Conservation (phyloP, 2,888 invertebrate genomes). For the Calliopum simillimum region DNA sequence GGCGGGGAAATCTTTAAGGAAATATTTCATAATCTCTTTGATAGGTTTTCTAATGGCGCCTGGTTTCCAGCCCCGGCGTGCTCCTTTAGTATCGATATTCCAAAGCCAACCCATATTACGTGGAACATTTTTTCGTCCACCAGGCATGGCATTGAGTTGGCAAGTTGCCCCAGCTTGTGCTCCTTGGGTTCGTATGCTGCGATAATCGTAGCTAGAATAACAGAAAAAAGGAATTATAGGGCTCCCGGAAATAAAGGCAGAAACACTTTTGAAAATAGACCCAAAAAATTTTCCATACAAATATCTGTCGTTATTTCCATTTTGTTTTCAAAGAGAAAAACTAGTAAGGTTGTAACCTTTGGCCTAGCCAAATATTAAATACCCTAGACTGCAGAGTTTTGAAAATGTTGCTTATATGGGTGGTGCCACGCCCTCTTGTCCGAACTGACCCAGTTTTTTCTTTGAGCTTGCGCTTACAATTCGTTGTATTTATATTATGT, state of each 20-base stretch:
- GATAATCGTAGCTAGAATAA: slow-evolving; percentile 48
- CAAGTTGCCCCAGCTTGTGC: slow-evolving; percentile 72
- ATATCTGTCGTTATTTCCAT: too few species aligned
- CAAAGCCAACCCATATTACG: slow-evolving; percentile 78
- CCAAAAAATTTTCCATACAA: too few species aligned
- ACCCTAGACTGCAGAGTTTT: too few species aligned
- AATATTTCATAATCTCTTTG: slow-evolving; percentile 63
- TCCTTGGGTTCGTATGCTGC: slow-evolving; percentile 57
- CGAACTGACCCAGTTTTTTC: too few species aligned
- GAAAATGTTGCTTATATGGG: too few species aligned
- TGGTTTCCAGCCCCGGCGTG: slow-evolving; percentile 61
- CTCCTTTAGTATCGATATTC: slow-evolving; percentile 63
- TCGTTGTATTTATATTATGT: too few species aligned
- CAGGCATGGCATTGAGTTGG: slow-evolving; percentile 68
- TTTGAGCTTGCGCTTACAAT: too few species aligned
- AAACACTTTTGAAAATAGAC: too few species aligned
- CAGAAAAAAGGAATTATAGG: not conserved
- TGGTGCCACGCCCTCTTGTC: too few species aligned
- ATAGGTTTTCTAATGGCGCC: slow-evolving; percentile 63
- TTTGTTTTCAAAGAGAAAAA: too few species aligned
- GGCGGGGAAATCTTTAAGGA: slow-evolving; percentile 61
- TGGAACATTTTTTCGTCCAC: slow-evolving; percentile 71
- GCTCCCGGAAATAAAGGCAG: not conserved
- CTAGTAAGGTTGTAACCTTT: too few species aligned
- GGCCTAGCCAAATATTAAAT: too few species aligned